phyloP scores from a whole-genome alignment of 2,797 vertebrate genomes.

The Anabas testudineus region DNA sequence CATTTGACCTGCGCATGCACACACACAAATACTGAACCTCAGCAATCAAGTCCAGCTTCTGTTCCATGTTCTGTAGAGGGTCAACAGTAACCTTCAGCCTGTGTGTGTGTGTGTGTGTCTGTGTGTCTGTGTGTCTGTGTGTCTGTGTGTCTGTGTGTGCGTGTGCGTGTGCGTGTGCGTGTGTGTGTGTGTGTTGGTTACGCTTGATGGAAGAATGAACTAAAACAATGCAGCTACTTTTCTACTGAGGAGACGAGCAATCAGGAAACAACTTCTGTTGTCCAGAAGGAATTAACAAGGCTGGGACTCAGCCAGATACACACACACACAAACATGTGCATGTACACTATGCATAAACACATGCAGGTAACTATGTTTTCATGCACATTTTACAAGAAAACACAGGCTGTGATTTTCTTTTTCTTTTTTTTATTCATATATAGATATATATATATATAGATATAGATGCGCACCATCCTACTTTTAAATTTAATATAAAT shows the following conservation, averaged over 20 bases:
- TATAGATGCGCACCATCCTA: neutral
- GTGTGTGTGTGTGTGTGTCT: slow-evolving; percentile 4
- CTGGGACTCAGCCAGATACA: slow-evolving; percentile 34
- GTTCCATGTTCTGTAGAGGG: slow-evolving; percentile 44
- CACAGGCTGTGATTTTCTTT: neutral
- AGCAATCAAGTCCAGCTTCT: slow-evolving; percentile 52
- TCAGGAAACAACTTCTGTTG: slow-evolving; percentile 55
- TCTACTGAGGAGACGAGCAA: slow-evolving; percentile 57
- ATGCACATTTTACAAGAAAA: too few relatives aligned
- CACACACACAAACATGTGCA: neutral
- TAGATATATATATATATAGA: too few relatives aligned
- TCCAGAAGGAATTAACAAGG: slow-evolving; percentile 44
- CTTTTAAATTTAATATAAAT: too few relatives aligned
- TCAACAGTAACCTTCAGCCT: slow-evolving; percentile 21
- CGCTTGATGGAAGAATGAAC: slow-evolving; percentile 57
- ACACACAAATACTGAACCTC: slow-evolving; percentile 3
- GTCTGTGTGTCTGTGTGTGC: slow-evolving; percentile 17
- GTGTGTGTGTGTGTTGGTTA: slow-evolving; percentile 30
- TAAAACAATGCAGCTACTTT: slow-evolving; percentile 71
- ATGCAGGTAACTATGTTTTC: neutral
- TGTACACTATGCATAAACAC: neutral
- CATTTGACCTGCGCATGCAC: neutral
- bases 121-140: slow-evolving; percentile 1
- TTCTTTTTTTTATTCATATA: too few relatives aligned
- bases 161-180: slow-evolving; percentile 7